Base-by-base conservation (phyloP, 2,888 invertebrate species). In the Lepas anatifera region DNA sequence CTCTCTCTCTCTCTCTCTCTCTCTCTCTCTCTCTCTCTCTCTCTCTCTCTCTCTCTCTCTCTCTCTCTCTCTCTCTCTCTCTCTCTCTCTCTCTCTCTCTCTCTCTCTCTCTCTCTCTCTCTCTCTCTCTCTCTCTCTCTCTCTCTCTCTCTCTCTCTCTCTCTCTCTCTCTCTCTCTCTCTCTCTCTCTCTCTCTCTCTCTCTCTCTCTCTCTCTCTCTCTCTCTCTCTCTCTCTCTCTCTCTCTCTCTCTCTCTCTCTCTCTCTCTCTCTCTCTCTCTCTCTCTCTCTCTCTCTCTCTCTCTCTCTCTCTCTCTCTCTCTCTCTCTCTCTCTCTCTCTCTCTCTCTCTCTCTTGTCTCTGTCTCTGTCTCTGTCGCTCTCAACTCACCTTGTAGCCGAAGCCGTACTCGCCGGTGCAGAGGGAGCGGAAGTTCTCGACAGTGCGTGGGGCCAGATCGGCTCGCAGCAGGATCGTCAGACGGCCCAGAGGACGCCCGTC, bases 111-210 rank as follows among this genome's bases (percentile, higher is more conserved):
- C 22, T 32, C 32, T 22, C 63, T 27, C 10, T 68, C 68, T 68
- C 68, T 68, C 43, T 41, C 43, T 41, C 16, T 41, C 68, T 68
- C 68, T 68, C 68, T 68, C 68, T 68, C 46, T 68, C 68, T 68
- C 68, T 68, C 68, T 68, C 68, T n/a, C 48, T 46, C 48, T 68
- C 68, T 48, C 68, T 68, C 68, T 68, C 48, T 68, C 68, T 68
- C 48, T 48, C 68, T 68, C 68, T 68, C 48, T 68, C 68, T 68
- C 68, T 68, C 68, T 68, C 68, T 68, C 50, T 52, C 63, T 41
- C 63, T 69, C 63, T 69, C 69, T 69, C 48, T 68, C 66, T 68
- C 46, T 70, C 64, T 70, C 71, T 71, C 7, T 71, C 43, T 70
- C 39, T 66, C 67, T 52, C 50, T 69, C 72, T 41, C 41, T 41